Evolutionary conservation across 2,113 vertebrate genomes (phyloP), one percentile per base, ranked within the genome.

Genomic region (Crypturellus undulatus): DNA sequence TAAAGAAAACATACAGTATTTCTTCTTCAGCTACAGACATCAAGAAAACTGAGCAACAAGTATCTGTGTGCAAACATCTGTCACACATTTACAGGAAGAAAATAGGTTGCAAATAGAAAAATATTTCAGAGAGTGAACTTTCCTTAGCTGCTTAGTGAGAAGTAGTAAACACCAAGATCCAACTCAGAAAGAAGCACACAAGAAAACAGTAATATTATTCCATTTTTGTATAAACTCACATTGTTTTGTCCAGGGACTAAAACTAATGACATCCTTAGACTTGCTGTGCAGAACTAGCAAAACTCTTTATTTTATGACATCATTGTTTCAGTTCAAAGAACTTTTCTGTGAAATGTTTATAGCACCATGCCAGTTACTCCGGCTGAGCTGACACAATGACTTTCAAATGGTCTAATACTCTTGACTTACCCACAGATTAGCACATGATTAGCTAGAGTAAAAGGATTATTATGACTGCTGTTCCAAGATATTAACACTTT

Each of bases 401-500:
- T 97, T 97, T 96, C 79, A 97, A 98, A 97, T 95, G 92, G 97
- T 95, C 96, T 97, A 98, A 98, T 97, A 94, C 93, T 94, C 97
- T 69, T 94, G 96, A 98, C 90, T 98, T 97, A 98, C 96, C 95
- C 97, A 96, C 22, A 97, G 98, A 98, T 98, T 98, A 98, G 97
- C 98, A 98, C 98, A 94, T 97, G 95, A 97, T 98, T 98, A 97
- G 73, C 77, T 92, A 73, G 85, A 97, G 94, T 93, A 96, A 97
- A 98, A 96, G 96, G 90, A 97, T 97, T 97, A 97, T 96, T 98
- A 97, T 92, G 95, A 96, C 91, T 97, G 96, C 96, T 84, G 93
- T 94, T 97, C 78, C 89, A 97, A 97, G 93, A 97, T 97, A 97
- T 98, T 98, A 98, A 97, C 97, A 97, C 97, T 97, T 97, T 95